Evolutionary conservation across 2,888 invertebrate species (phyloP), one percentile per base, ranked within the genome.

Genomic region (Orchestes rusci): DNA sequence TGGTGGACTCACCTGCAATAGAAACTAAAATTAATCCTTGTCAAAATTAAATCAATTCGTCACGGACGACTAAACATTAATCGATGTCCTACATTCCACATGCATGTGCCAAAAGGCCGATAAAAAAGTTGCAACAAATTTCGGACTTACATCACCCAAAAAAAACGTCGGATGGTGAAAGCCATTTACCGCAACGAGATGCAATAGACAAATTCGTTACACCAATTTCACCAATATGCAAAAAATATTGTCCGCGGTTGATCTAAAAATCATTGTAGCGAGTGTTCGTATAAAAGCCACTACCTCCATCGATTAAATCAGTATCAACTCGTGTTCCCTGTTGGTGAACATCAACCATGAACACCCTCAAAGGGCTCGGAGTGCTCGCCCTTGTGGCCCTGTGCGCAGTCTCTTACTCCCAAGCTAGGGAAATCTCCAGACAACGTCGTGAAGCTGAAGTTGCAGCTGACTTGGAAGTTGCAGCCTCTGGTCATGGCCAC

Each of bases 281-380:
- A 19, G 17, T 28, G 39, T 41, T 39, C 37, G 53, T 63, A 63
- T 63, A 63, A 61, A 63, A 58, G 53, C 51, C 36, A 45, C 42
- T 34, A 48, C 48, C 29, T 50, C 51, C 48, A 46, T 43, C 37
- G 45, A 48, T 16, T 44, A 54, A 53, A 54, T 51, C 62, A 61
- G 61, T 62, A 49, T 52, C 53, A 49, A 53, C 43, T 54, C 49
- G 53, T 53, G 47, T 38, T 51, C 51, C 50, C 48, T 40, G 53
- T 54, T 43, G 43, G 27, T 36, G 23, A 36, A 27, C n/a, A 30
- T 23, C 37, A 31, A 38, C 16, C 3, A 60, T 62, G 63, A 56
- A 55, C 50, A 4, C 79, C 77, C 60, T 75, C 77, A 62, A 82
- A 76, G 74, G 87, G 82, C 67, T 84, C 80, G 58, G 80, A 78